A percentile compares a stretch with the other conserved stretches of the same genome.
Conservation (phyloP, 1,140 invertebrate genomes). For the Nebria ingens region DNA sequence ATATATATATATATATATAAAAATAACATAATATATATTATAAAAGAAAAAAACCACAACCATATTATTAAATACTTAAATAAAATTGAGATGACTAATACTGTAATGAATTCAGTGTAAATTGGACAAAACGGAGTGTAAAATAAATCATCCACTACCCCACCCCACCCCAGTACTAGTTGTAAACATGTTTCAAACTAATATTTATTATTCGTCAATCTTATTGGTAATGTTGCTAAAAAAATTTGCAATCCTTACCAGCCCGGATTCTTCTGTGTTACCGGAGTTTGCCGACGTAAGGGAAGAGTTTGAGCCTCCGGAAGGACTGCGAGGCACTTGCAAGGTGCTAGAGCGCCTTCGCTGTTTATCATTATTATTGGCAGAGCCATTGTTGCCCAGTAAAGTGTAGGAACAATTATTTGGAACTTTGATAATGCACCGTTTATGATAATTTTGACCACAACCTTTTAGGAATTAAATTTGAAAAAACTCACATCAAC, state of each 20-base stretch:
- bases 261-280: slow-evolving; percentile 37
- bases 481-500: slow-evolving; percentile 6
- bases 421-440: slow-evolving; percentile 96
- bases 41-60: too few relatives aligned
- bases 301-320: slow-evolving; percentile 34
- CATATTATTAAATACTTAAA: too few relatives aligned
- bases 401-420: slow-evolving; percentile 77
- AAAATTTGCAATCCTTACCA: slow-evolving; percentile 36
- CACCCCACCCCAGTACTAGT: too few relatives aligned
- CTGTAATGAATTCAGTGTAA: too few relatives aligned
- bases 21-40: too few relatives aligned
- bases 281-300: slow-evolving; percentile 30
- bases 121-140: too few relatives aligned
- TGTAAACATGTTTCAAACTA: too few relatives aligned
- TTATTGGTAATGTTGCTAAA: slow-evolving; percentile 27
- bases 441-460: slow-evolving; percentile 95
- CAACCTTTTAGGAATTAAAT: slow-evolving; percentile 70
- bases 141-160: too few relatives aligned
- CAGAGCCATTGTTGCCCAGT: slow-evolving; percentile 33
- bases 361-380: slow-evolving; percentile 38
- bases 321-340: slow-evolving; percentile 58
- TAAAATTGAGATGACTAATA: too few relatives aligned
- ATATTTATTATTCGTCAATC: slow-evolving; percentile 21
- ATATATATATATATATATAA: too few relatives aligned
- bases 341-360: slow-evolving; percentile 44